A percentile compares a stretch with the other conserved stretches of the same genome.
Conservation (phyloP, 2,888 invertebrate species). For the Linnaemya vulpina region DNA sequence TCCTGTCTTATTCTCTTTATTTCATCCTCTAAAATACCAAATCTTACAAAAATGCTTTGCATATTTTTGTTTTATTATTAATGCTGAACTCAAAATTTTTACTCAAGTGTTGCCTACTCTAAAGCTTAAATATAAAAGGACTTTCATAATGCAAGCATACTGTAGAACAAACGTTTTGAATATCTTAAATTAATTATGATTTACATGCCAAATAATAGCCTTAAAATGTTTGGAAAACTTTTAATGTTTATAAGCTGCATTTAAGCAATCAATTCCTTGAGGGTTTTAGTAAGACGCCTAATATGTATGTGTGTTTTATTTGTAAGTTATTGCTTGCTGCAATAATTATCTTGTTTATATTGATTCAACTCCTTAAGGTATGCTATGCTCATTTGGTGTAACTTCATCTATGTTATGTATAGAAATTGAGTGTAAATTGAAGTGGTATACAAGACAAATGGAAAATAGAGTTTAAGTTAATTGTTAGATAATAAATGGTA, state of each 20-base stretch:
- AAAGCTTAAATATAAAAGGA: background rate
- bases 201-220: background rate
- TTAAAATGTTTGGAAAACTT: slow-evolving; percentile 2
- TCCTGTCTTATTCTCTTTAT: background rate
- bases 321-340: slow-evolving; percentile 11
- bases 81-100: slow-evolving; percentile 25
- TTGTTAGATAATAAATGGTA: background rate
- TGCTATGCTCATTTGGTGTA: background rate
- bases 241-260: slow-evolving; percentile 1
- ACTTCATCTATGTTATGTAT: background rate
- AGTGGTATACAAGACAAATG: background rate
- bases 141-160: background rate
- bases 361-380: slow-evolving; percentile 20
- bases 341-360: slow-evolving; percentile 9
- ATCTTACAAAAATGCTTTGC: slow-evolving; percentile 63
- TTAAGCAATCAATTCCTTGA: slow-evolving; percentile 41
- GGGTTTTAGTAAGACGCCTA: slow-evolving; percentile 21
- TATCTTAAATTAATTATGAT: background rate
- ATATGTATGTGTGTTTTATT: slow-evolving; percentile 9
- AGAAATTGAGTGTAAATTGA: background rate
- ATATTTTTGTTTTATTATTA: slow-evolving; percentile 49
- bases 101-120: background rate
- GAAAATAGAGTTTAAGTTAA: background rate
- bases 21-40: slow-evolving; percentile 3
- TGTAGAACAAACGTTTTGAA: background rate